phyloP scores from a whole-genome alignment of 2,888 invertebrate genomes.

The Stenolophus ochropezus region DNA sequence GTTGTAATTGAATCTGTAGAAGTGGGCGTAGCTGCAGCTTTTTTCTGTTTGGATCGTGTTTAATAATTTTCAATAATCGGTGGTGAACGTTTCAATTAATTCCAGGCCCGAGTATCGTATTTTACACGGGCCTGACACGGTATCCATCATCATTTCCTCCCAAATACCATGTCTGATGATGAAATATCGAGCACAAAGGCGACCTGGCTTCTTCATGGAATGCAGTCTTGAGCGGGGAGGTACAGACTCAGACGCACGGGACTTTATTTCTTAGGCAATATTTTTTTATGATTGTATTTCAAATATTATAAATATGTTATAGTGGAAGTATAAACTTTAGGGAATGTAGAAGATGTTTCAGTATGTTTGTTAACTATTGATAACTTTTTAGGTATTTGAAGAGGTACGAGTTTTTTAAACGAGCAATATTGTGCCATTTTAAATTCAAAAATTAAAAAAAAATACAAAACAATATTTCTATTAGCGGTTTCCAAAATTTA shows the following conservation, averaged over 20 bases:
- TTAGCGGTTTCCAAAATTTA: too few relatives aligned
- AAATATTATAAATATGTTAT: too few relatives aligned
- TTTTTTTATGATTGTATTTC: too few relatives aligned
- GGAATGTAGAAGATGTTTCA: too few relatives aligned
- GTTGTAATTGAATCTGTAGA: constrained; percentile 48
- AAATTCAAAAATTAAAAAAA: too few relatives aligned
- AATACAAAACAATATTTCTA: too few relatives aligned
- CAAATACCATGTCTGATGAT: constrained; percentile 55
- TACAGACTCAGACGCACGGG: not conserved
- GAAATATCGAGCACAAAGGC: constrained; percentile 55
- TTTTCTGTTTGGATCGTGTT: constrained; percentile 32
- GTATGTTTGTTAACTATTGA: too few relatives aligned
- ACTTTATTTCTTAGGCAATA: not conserved
- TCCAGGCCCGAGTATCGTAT: constrained; percentile 33
- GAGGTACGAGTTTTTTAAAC: too few relatives aligned
- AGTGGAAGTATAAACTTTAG: too few relatives aligned
- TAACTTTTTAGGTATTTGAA: too few relatives aligned
- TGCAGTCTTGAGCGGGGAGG: constrained; percentile 35
- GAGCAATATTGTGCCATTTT: too few relatives aligned
- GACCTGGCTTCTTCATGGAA: constrained; percentile 27
- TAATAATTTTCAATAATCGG: constrained; percentile 60
- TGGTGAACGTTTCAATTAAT: constrained; percentile 56
- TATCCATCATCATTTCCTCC: constrained; percentile 58
- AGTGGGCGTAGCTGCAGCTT: constrained; percentile 35
- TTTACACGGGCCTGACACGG: constrained; percentile 51